Conservation (phyloP, 2,888 invertebrate genomes). For the Deilephila porcellus region DNA sequence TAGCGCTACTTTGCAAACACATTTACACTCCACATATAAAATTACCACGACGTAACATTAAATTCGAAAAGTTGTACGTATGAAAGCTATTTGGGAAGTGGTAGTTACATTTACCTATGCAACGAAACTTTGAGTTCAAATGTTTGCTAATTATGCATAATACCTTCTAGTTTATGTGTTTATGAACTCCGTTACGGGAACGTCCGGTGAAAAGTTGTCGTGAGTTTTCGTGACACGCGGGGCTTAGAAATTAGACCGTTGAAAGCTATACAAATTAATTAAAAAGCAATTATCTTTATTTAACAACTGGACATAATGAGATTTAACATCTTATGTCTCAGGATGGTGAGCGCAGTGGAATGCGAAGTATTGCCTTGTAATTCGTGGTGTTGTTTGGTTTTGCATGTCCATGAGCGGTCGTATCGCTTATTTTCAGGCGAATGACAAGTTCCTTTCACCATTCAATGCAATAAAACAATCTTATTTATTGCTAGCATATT, state of each 20-base stretch:
- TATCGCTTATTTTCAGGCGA: no score
- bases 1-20: neutral
- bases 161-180: conserved; percentile 38
- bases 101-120: conserved; percentile 6
- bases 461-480: no score
- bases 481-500: no score
- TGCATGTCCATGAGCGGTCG: no score
- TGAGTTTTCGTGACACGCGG: neutral
- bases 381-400: no score
- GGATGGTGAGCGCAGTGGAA: no score
- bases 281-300: no score
- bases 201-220: neutral
- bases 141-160: conserved; percentile 43
- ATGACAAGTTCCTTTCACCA: no score
- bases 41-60: neutral
- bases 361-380: no score
- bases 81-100: neutral
- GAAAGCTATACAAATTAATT: neutral
- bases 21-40: neutral
- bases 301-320: no score
- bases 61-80: neutral
- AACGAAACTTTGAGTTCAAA: conserved; percentile 20
- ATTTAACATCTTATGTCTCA: no score
- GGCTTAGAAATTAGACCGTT: neutral
- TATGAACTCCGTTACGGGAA: neutral